Conservation (phyloP, 2,888 invertebrate genomes). For the Drosophila incognita region DNA sequence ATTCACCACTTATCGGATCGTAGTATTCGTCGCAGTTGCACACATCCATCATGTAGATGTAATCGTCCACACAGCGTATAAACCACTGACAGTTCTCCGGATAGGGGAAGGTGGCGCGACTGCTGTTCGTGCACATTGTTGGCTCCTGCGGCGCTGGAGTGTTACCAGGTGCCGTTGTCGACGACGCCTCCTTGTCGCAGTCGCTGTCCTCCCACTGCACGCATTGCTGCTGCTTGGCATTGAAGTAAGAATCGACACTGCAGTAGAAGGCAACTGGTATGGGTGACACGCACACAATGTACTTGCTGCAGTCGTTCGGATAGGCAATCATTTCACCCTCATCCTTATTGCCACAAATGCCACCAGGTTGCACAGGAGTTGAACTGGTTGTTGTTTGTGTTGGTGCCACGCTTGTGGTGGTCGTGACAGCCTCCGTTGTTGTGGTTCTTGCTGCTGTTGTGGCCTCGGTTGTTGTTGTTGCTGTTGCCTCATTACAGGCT, state of each 20-base stretch:
- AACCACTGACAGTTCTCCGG: conserved; percentile 71
- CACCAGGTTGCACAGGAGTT: conserved; percentile 18
- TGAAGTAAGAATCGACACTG: conserved; percentile 61
- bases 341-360: conserved; percentile 56
- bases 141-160: conserved; percentile 46
- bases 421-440: conserved; percentile 14
- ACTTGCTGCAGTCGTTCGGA: conserved; percentile 73
- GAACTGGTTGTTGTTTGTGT: conserved; percentile 42
- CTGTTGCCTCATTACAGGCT: conserved; percentile 53
- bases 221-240: conserved; percentile 51
- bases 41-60: conserved; percentile 70
- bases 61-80: conserved; percentile 69
- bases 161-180: conserved; percentile 44
- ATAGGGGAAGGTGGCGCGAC: conserved; percentile 64
- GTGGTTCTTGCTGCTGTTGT: conserved; percentile 51
- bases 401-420: conserved; percentile 39
- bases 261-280: conserved; percentile 78
- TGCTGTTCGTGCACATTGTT: conserved; percentile 69
- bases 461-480: conserved; percentile 33
- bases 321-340: conserved; percentile 69
- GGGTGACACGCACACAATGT: conserved; percentile 73
- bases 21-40: conserved; percentile 69
- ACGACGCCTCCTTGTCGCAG: conserved; percentile 50
- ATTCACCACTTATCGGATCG: conserved; percentile 62
- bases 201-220: conserved; percentile 56